Evolutionary conservation across 2,888 invertebrate genomes (phyloP), one percentile per base, ranked within the genome.

Genomic region (Oegoconia quadripuncta): DNA sequence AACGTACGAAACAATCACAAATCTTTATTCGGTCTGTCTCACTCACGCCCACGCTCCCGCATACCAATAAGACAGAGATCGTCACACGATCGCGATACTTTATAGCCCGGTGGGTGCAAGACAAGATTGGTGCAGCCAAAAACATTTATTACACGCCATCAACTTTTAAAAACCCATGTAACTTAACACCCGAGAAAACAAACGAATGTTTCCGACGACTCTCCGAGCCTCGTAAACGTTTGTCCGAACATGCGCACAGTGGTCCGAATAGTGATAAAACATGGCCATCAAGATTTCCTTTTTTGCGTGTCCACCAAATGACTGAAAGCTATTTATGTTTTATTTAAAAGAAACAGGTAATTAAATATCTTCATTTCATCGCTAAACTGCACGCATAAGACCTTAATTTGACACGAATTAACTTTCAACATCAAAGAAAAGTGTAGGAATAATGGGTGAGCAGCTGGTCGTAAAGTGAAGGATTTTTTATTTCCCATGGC

Each of bases 81-180:
- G 52, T 42, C 41, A 49, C 57, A 55, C 29, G 43, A 44, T 58
- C 57, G 57, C 57, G 54, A 60, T 60, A 60, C 56, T 65, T 73
- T 63, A 69, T 62, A 55, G 64, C 57, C 59, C 66, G 66, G 59
- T 75, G 77, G 60, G 54, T 59, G 52, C 51, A 46, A 64, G 66
- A 65, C 20, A 64, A 65, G 68, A 70, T 64, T 64, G 68, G 56
- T 69, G 67, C 69, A 72, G 73, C 62, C 78, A 74, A 78, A 69
- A 74, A 70, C 76, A 79, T 84, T 83, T 80, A 78, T 80, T 74
- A 83, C 78, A 64, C 55, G 58, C 79, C 74, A 78, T 83, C 82
- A 82, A 81, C 71, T 83, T 79, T 78, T 72, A 63, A 74, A 73
- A 73, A 73, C 61, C 55, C 73, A 55, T 82, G 84, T 84, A 82